These are phyloP conservation scores for Amphipyra tragopoginis DNA, from an alignment of 2,888 invertebrate species.

Conservation along the genomic window DNA sequence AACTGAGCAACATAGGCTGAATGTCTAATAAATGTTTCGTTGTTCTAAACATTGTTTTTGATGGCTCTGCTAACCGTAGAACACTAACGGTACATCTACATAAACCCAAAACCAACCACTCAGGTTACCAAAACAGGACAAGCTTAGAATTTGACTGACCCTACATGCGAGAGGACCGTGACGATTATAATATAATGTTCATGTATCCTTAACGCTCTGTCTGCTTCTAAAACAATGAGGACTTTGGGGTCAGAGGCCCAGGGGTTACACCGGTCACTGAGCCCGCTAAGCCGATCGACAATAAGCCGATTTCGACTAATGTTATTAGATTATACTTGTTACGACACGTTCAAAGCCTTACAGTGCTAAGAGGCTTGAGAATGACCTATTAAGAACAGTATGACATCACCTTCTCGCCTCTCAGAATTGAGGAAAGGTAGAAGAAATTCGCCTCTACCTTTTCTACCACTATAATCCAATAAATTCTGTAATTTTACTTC, in stretches of 20 bases:
- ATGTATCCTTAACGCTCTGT: slow-evolving; percentile 42
- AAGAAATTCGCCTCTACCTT: too few species aligned
- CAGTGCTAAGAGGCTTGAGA: slow-evolving; percentile 40
- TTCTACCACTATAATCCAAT: too few species aligned
- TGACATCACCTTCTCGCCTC: not conserved
- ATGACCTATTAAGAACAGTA: slow-evolving; percentile 33
- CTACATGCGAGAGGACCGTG: slow-evolving; percentile 6
- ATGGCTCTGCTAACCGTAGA: slow-evolving; percentile 1
- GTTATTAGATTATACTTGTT: slow-evolving; percentile 45
- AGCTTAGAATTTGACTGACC: slow-evolving; percentile 17
- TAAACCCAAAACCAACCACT: slow-evolving; percentile 2
- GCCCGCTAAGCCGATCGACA: slow-evolving; percentile 39
- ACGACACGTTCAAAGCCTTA: slow-evolving; percentile 33
- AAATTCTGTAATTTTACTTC: too few species aligned
- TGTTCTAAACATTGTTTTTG: not conserved
- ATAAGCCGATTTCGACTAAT: slow-evolving; percentile 55
- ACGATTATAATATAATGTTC: slow-evolving; percentile 16
- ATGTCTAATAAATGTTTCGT: not conserved
- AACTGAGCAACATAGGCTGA: not conserved
- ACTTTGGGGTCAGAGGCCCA: slow-evolving; percentile 30
- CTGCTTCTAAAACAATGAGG: slow-evolving; percentile 41
- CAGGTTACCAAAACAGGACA: slow-evolving; percentile 29
- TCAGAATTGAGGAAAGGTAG: not conserved
- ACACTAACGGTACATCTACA: slow-evolving; percentile 3
- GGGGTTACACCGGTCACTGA: slow-evolving; percentile 38